Conservation (phyloP, 2,888 invertebrate genomes). For the Lordiphosa andalusiaca region DNA sequence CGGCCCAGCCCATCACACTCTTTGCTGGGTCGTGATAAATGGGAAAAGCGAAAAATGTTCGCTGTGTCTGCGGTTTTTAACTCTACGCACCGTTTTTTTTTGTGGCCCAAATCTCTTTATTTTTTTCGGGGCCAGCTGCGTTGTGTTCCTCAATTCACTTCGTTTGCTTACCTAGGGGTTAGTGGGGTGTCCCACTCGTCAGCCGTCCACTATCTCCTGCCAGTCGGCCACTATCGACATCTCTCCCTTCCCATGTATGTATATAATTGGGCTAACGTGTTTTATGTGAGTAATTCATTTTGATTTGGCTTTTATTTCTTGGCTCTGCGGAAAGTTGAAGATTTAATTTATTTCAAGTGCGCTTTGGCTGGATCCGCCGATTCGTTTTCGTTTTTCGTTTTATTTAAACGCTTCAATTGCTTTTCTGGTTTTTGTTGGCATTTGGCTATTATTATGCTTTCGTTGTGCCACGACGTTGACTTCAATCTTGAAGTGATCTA, state of each 20-base stretch:
- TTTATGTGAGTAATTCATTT: slow-evolving; percentile 47
- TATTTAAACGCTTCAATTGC: slow-evolving; percentile 66
- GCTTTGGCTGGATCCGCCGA: slow-evolving; percentile 36
- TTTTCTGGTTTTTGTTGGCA: slow-evolving; percentile 40
- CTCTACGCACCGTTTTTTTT: slow-evolving; percentile 37
- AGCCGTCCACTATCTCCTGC: not conserved
- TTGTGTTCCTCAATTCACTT: slow-evolving; percentile 15
- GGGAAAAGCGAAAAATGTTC: slow-evolving; percentile 33
- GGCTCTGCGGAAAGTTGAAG: slow-evolving; percentile 48
- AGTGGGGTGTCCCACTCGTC: not conserved
- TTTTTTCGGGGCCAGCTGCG: slow-evolving; percentile 15
- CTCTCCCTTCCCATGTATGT: not conserved
- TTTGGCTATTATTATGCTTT: slow-evolving; percentile 20
- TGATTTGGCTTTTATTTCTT: slow-evolving; percentile 26
- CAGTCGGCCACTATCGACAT: slow-evolving; percentile 1
- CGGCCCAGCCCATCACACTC: slow-evolving; percentile 11
- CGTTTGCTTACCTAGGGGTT: slow-evolving; percentile 27
- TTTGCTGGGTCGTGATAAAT: slow-evolving; percentile 57
- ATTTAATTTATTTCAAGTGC: slow-evolving; percentile 72
- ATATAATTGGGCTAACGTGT: slow-evolving; percentile 57
- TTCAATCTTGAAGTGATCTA: slow-evolving; percentile 61
- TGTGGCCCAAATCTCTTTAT: slow-evolving; percentile 38
- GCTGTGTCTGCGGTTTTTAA: slow-evolving; percentile 29
- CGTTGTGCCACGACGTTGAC: slow-evolving; percentile 39
- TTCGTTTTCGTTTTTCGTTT: slow-evolving; percentile 43